A percentile compares a stretch with the other conserved stretches of the same genome.
These are phyloP conservation scores for Notechis scutatus DNA, from an alignment of 2,113 vertebrate species.

Conservation along the genomic window DNA sequence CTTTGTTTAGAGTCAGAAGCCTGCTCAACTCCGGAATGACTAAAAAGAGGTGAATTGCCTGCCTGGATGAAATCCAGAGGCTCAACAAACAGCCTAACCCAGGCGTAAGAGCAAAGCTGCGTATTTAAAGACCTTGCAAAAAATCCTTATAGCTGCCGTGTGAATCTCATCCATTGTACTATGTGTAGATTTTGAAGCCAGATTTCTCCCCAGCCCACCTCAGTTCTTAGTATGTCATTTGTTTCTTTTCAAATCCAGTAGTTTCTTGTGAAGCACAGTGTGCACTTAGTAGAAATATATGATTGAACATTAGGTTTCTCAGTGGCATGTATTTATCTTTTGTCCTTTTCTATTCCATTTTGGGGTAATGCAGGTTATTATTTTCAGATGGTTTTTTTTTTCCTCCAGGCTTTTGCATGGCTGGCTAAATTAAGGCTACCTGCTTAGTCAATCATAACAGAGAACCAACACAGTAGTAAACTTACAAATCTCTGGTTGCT, in stretches of 20 bases:
- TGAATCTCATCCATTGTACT: background rate
- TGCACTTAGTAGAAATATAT: conserved; percentile 36
- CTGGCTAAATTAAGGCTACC: conserved; percentile 15
- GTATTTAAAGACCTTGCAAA: background rate
- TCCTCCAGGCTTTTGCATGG: conserved; percentile 11
- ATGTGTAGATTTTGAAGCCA: conserved; percentile 47
- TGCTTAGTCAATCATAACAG: conserved; percentile 11
- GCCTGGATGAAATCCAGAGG: background rate
- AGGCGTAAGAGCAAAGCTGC: background rate
- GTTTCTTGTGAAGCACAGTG: conserved; percentile 22
- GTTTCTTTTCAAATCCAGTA: conserved; percentile 37
- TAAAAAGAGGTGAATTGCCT: background rate
- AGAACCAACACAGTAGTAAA: background rate
- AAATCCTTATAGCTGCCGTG: background rate
- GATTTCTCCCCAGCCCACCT: conserved; percentile 6
- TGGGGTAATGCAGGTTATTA: conserved; percentile 7
- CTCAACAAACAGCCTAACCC: background rate
- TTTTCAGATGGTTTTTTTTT: conserved; percentile 15
- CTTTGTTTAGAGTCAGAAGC: background rate
- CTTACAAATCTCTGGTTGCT: background rate
- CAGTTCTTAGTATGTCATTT: conserved; percentile 29
- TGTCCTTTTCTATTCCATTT: conserved; percentile 3
- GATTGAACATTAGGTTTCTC: background rate
- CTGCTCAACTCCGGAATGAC: background rate
- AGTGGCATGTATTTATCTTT: conserved; percentile 1